Conservation (phyloP, 2,113 vertebrate genomes). For the Cromileptes altivelis region DNA sequence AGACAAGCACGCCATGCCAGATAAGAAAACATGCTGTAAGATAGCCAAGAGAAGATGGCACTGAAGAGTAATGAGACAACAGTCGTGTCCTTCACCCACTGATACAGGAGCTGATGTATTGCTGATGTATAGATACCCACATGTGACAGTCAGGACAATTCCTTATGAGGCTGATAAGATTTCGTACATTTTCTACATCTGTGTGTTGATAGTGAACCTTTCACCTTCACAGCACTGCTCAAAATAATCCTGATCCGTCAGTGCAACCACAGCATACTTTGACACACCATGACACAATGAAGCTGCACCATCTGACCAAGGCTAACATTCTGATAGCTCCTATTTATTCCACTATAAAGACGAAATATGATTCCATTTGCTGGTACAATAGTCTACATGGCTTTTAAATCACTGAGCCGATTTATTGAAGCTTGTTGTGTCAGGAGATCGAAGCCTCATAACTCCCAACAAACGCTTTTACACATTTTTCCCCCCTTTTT, state of each 20-base stretch:
- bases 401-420: constrained; percentile 71
- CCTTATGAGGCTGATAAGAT: constrained; percentile 44
- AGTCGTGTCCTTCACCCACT: constrained; percentile 45
- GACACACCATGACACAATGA: background rate
- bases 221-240: background rate
- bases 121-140: constrained; percentile 44
- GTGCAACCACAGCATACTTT: background rate
- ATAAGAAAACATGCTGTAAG: constrained; percentile 51
- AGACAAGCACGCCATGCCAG: constrained; percentile 4
- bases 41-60: constrained; percentile 30
- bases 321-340: constrained; percentile 40
- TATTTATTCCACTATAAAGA: constrained; percentile 65
- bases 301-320: constrained; percentile 28
- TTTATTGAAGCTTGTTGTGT: constrained; percentile 66
- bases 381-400: constrained; percentile 55
- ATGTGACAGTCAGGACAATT: constrained; percentile 40
- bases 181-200: constrained; percentile 38
- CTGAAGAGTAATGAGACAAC: constrained; percentile 39
- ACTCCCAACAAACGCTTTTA: constrained; percentile 63
- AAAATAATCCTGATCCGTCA: constrained; percentile 23
- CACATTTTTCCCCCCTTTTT: background rate
- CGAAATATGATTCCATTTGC: constrained; percentile 74
- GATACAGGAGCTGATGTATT: constrained; percentile 40
- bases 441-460: constrained; percentile 69
- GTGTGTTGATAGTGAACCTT: constrained; percentile 38